Conservation (phyloP, 2,888 invertebrate genomes). For the Drosophila subsilvestris region DNA sequence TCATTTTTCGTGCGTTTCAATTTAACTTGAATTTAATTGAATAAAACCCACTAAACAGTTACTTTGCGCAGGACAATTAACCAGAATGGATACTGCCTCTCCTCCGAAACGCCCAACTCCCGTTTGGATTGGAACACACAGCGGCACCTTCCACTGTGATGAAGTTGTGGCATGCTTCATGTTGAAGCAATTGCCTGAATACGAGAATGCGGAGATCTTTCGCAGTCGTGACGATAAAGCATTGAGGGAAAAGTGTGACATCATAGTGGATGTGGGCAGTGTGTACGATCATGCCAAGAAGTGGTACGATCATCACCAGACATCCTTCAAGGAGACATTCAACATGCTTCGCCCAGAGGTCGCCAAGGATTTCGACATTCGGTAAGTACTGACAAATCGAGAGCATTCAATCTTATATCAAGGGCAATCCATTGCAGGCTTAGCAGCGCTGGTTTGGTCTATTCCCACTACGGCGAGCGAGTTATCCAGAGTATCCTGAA, state of each 20-base stretch:
- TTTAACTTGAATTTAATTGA: neutral
- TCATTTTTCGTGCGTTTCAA: neutral
- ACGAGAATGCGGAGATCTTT: slow-evolving; percentile 91
- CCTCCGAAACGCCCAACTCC: slow-evolving; percentile 60
- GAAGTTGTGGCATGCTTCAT: slow-evolving; percentile 93
- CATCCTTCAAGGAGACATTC: slow-evolving; percentile 88
- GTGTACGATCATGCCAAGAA: slow-evolving; percentile 90
- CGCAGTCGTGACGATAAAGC: slow-evolving; percentile 87
- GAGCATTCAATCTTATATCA: neutral
- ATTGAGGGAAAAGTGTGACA: slow-evolving; percentile 91
- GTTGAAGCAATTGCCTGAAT: slow-evolving; percentile 92
- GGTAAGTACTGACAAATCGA: slow-evolving; percentile 74
- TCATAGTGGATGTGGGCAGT: slow-evolving; percentile 98
- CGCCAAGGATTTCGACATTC: slow-evolving; percentile 86
- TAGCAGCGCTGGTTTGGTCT: slow-evolving; percentile 97
- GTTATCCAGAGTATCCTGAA: slow-evolving; percentile 88
- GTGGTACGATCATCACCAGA: slow-evolving; percentile 98
- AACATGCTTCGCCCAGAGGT: slow-evolving; percentile 87
- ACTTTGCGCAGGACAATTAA: neutral
- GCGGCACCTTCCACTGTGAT: slow-evolving; percentile 82
- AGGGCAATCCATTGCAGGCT: slow-evolving; percentile 86
- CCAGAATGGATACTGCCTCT: slow-evolving; percentile 50
- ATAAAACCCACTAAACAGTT: neutral
- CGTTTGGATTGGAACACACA: slow-evolving; percentile 80
- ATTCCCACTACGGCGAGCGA: slow-evolving; percentile 93